These are phyloP conservation scores for Cinara cedri DNA, from an alignment of 2,888 invertebrate genomes.

Conservation along the genomic window DNA sequence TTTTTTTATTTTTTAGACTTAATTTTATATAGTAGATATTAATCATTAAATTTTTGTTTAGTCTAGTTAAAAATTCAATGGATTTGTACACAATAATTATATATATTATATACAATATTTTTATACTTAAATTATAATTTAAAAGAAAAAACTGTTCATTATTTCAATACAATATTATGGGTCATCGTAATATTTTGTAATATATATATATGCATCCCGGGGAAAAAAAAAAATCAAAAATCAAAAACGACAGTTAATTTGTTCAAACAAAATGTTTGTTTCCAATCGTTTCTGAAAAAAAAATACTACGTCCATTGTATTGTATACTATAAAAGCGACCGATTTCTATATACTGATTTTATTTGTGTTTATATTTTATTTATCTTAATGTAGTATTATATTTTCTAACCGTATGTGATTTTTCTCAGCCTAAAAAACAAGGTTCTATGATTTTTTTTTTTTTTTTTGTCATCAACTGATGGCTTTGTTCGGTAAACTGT, in stretches of 20 bases:
- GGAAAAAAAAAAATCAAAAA: too few relatives aligned
- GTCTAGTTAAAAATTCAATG: too few relatives aligned
- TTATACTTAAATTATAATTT: too few relatives aligned
- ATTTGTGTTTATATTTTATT: not conserved
- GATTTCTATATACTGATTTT: not conserved
- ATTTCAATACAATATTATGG: too few relatives aligned
- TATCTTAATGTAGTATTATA: not conserved
- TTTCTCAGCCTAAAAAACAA: slow-evolving; percentile 7
- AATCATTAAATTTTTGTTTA: too few relatives aligned
- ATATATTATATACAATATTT: too few relatives aligned
- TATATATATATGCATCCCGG: too few relatives aligned
- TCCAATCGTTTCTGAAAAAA: not conserved
- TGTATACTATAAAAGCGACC: not conserved
- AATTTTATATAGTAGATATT: too few relatives aligned
- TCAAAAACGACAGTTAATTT: not conserved
- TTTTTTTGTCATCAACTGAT: not conserved
- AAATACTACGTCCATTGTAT: not conserved
- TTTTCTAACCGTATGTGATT: not conserved
- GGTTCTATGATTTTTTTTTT: not conserved
- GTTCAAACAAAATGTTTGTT: not conserved
- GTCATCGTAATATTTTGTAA: too few relatives aligned
- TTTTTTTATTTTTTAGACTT: too few relatives aligned
- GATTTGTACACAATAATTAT: too few relatives aligned
- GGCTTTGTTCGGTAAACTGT: not conserved
- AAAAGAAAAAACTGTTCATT: too few relatives aligned